Conservation (phyloP, 30 jellyfish, hydroid and myxozoan species). For the Aurelia aurita region DNA sequence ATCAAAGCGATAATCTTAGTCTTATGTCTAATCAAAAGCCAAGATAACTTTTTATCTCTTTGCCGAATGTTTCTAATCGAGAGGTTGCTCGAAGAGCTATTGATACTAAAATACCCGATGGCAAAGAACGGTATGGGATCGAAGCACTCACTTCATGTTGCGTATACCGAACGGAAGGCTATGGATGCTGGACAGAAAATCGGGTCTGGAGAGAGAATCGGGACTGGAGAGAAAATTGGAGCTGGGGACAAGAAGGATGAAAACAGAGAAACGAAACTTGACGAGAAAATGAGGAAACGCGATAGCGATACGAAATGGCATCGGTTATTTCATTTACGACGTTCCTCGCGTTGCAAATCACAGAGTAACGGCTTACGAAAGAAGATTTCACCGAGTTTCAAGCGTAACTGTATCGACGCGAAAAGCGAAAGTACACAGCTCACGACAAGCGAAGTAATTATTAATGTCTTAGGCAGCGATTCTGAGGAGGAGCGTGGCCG, state of each 20-base stretch:
- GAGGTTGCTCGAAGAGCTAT: conserved; percentile 6
- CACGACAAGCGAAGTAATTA: conserved; percentile 13
- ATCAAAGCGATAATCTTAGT: not conserved
- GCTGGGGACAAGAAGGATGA: not conserved
- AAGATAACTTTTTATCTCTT: not conserved
- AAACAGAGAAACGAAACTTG: not conserved
- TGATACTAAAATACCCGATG: conserved; percentile 13
- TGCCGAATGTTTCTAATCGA: conserved; percentile 52
- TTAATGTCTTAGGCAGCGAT: conserved; percentile 57
- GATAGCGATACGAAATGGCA: conserved; percentile 21
- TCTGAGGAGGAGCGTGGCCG: conserved; percentile 21
- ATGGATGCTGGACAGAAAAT: not conserved
- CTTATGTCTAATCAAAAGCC: not conserved
- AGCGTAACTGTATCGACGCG: not conserved
- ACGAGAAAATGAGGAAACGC: conserved; percentile 4
- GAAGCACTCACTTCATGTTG: conserved; percentile 18
- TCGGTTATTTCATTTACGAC: conserved; percentile 19
- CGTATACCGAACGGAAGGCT: no score
- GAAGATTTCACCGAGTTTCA: conserved; percentile 24
- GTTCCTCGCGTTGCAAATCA: conserved; percentile 7
- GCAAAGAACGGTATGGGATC: conserved; percentile 25
- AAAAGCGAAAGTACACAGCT: conserved; percentile 14
- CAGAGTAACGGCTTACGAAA: conserved; percentile 23
- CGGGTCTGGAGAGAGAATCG: conserved; percentile 5
- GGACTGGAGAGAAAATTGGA: not conserved